Conservation (phyloP, 2,113 vertebrate species). For the Callithrix jacchus region DNA sequence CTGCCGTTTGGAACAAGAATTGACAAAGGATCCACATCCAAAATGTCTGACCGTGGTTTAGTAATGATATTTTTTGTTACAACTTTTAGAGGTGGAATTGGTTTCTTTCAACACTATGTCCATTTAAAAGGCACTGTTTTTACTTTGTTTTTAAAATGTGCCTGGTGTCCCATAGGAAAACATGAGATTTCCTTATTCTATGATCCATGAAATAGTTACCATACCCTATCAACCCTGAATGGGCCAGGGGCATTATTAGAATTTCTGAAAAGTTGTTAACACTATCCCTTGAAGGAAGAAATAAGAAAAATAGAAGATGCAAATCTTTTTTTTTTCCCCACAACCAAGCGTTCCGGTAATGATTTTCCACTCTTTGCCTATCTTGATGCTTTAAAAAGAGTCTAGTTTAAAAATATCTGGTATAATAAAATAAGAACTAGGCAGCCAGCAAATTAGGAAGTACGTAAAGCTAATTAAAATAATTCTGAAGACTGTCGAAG, state of each 20-base stretch:
- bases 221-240: neutral
- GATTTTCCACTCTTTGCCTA: slow-evolving; percentile 73
- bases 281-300: slow-evolving; percentile 44
- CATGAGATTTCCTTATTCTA: neutral
- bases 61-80: neutral
- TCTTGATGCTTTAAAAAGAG: slow-evolving; percentile 69
- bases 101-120: neutral
- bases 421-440: slow-evolving; percentile 62
- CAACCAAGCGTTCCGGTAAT: slow-evolving; percentile 66
- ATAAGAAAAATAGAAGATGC: slow-evolving; percentile 22
- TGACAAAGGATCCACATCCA: neutral
- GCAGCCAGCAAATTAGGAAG: slow-evolving; percentile 64
- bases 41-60: neutral
- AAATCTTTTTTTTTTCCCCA: slow-evolving; percentile 44
- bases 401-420: slow-evolving; percentile 69
- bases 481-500: slow-evolving; percentile 34
- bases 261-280: slow-evolving; percentile 53
- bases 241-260: neutral
- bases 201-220: neutral
- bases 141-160: neutral
- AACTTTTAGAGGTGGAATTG: neutral
- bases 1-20: neutral
- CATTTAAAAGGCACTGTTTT: neutral
- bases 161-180: neutral
- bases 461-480: slow-evolving; percentile 54